A percentile compares a stretch with the other conserved stretches of the same genome.
Evolutionary conservation across 1,140 invertebrate genomes (phyloP).

Genomic region (Danaus plexippus): DNA sequence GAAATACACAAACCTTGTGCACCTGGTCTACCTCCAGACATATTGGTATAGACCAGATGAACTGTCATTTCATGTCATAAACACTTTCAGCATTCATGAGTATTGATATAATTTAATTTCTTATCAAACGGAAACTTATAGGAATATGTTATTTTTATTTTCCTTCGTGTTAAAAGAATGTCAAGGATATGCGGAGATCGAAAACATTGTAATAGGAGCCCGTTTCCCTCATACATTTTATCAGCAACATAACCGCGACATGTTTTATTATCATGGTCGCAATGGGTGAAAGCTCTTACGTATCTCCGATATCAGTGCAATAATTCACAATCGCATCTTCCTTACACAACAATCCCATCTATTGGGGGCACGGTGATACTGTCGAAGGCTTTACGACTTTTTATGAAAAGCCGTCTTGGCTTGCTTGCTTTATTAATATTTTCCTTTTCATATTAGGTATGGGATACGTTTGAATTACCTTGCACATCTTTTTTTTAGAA

Average conservation of each 20-base stretch:
- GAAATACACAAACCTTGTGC: no score
- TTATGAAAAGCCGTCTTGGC: neutral
- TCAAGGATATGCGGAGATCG: no score
- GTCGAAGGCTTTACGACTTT: neutral
- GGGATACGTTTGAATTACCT: neutral
- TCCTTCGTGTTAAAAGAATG: slow-evolving; percentile 2
- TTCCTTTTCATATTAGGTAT: neutral
- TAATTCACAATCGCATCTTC: slow-evolving; percentile 53
- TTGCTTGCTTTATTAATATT: neutral
- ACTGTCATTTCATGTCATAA: no score
- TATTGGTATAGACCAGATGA: no score
- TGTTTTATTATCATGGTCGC: slow-evolving; percentile 31
- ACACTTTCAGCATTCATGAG: no score
- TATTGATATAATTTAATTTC: no score
- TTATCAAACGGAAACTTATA: no score
- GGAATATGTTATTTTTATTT: neutral
- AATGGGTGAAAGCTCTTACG: slow-evolving; percentile 44
- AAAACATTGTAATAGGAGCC: neutral
- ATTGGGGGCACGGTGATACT: slow-evolving; percentile 26
- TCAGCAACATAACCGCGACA: slow-evolving; percentile 20
- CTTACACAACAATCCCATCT: slow-evolving; percentile 50
- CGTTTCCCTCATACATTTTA: slow-evolving; percentile 13
- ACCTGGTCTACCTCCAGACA: no score
- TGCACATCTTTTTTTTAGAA: no score
- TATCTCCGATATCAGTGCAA: slow-evolving; percentile 40